Base-by-base conservation (phyloP, 2,888 invertebrate genomes). In the Tromatobia lineatoria region DNA sequence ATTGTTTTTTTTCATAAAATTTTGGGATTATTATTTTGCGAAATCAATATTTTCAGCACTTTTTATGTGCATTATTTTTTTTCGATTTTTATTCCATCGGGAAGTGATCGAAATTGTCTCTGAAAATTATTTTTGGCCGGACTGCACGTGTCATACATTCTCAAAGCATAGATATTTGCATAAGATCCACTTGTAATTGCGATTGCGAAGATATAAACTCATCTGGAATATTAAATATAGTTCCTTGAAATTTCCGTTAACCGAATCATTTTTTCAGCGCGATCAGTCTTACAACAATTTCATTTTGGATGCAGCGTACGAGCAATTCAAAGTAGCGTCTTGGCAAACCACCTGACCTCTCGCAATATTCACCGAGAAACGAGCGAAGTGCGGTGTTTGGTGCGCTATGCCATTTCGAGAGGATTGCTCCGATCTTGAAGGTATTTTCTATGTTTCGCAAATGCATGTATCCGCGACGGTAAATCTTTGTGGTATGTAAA, bases 371-470 rank as follows among this genome's bases (percentile, higher is more conserved):
- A 54, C 64, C 64, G 54, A 54, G 57, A 50, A 67, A 76, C 42
- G n/a, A 64, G 29, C n/a, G 18, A 3, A 54, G 59, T 54, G 23
- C 29, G 59, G 57, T 59, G 66, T 42, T 45, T 47, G 45, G 57
- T 47, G 67, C 57, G 42, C 59, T 45, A 47, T 45, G 67, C 45
- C 59, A 47, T 69, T 57, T 57, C 29, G 47, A 77, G 45, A 77
- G 54, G 13, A 34, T 75, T 29, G 66, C 67, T 47, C 15, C 18
- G 20, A 47, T 69, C 67, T 77, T 7, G 11, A 7, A 20, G 67
- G 67, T 29, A 23, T 45, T 66, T 42, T 54, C 13, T n/a, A 6
- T 69, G 47, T 69, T 52, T 75, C 67, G 59, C 45, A 59, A 20
- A 67, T 59, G 38, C 69, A 45, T 59, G 18, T 57, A 69, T 67